A percentile compares a stretch with the other conserved stretches of the same genome.
phyloP scores from a whole-genome alignment of 2,888 invertebrate species.

The Microctonus hyperodae region DNA sequence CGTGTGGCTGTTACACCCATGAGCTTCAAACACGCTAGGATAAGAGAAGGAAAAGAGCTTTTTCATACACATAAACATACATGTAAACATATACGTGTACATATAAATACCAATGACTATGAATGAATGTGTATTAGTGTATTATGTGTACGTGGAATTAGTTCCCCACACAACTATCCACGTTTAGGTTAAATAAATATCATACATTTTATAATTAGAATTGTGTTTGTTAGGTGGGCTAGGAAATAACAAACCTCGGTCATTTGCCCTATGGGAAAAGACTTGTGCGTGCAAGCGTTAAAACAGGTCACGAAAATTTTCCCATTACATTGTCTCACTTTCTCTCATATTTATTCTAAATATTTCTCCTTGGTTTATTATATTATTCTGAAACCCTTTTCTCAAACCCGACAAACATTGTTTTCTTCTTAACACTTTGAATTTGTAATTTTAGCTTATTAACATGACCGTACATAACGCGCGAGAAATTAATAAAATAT shows the following conservation, averaged over 20 bases:
- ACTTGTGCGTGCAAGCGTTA: conserved; percentile 37
- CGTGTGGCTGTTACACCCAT: conserved; percentile 26
- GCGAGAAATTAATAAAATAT: no score
- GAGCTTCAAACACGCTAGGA: conserved; percentile 16
- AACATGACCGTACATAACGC: conserved; percentile 28
- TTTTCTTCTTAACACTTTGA: conserved; percentile 30
- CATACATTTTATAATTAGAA: conserved; percentile 46
- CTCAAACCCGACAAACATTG: not conserved
- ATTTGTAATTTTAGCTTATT: conserved; percentile 51
- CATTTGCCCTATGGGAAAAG: conserved; percentile 31
- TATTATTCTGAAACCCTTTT: no score
- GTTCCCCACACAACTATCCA: conserved; percentile 20
- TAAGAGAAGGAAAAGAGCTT: conserved; percentile 25
- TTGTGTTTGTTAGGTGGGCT: conserved; percentile 33
- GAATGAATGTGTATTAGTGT: conserved; percentile 1
- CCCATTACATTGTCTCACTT: conserved; percentile 23
- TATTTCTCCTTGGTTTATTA: no score
- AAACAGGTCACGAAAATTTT: conserved; percentile 27
- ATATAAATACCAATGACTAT: not conserved
- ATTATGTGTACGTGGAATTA: conserved; percentile 9
- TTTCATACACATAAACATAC: conserved; percentile 11
- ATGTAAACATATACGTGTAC: conserved; percentile 14
- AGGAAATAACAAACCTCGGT: conserved; percentile 33
- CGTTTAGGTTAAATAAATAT: conserved; percentile 41
- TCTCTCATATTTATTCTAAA: no score